Conservation (phyloP, 1,140 invertebrate genomes). For the Atta cephalotes region DNA sequence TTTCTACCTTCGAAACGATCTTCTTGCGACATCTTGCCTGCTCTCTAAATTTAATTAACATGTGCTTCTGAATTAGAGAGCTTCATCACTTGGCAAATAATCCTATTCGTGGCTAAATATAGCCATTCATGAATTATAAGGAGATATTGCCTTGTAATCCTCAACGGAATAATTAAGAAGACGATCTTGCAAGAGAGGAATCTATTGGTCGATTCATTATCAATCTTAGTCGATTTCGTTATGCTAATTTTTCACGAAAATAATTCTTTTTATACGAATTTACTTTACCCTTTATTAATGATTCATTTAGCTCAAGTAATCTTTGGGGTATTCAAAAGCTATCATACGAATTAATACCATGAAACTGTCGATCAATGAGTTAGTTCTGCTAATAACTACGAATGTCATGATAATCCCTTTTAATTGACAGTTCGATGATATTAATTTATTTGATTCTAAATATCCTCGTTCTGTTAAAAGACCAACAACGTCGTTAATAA, state of each 20-base stretch:
- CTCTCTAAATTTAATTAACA: constrained; percentile 56
- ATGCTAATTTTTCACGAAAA: background rate
- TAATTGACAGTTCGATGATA: background rate
- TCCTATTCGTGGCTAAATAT: constrained; percentile 28
- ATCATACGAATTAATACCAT: background rate
- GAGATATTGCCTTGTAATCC: constrained; percentile 13
- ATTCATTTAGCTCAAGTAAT: background rate
- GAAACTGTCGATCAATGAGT: background rate
- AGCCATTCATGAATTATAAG: constrained; percentile 8
- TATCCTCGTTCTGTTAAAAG: background rate
- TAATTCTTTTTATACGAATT: constrained; percentile 2
- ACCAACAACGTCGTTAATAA: too few species aligned
- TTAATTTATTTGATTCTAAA: constrained; percentile 2
- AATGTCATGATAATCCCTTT: background rate
- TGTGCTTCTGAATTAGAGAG: constrained; percentile 18
- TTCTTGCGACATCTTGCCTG: background rate
- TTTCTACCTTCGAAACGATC: background rate
- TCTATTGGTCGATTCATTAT: constrained; percentile 6
- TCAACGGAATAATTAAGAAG: constrained; percentile 31
- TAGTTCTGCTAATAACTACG: background rate
- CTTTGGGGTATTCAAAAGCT: background rate
- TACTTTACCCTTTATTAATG: background rate
- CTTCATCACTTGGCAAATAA: constrained; percentile 33
- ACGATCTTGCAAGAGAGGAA: background rate
- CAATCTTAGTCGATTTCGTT: constrained; percentile 32